phyloP scores from a whole-genome alignment of 1,140 invertebrate genomes.

The Heliconius hewitsoni region DNA sequence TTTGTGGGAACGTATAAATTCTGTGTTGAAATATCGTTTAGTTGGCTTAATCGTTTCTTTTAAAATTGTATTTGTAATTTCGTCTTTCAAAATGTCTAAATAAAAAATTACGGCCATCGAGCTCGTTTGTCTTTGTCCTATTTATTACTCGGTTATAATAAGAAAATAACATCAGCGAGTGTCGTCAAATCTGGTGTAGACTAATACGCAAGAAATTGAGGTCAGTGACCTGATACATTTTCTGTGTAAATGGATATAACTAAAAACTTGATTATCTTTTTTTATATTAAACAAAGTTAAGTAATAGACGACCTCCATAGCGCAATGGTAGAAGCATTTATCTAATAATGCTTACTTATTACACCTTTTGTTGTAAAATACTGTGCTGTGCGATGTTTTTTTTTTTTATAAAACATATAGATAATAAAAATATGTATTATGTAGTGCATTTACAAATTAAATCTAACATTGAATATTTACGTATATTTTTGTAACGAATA shows the following conservation, averaged over 20 bases:
- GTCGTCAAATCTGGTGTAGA: slow-evolving; percentile 47
- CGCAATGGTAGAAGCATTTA: background rate
- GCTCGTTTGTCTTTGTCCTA: slow-evolving; percentile 48
- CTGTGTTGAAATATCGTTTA: slow-evolving; percentile 52
- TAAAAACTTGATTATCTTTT: background rate
- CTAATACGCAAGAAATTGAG: slow-evolving; percentile 55
- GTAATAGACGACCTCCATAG: background rate
- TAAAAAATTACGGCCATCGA: slow-evolving; percentile 47
- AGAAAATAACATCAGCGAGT: slow-evolving; percentile 45
- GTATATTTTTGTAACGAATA: too few relatives aligned
- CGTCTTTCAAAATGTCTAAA: slow-evolving; percentile 30
- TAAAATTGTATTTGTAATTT: slow-evolving; percentile 50
- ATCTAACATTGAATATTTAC: too few relatives aligned
- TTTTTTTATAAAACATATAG: too few relatives aligned
- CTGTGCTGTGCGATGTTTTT: too few relatives aligned
- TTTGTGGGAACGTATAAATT: slow-evolving; percentile 35
- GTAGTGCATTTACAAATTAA: too few relatives aligned
- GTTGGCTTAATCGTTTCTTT: slow-evolving; percentile 50
- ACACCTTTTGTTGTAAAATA: background rate
- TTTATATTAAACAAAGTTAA: background rate
- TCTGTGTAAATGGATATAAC: background rate
- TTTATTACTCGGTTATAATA: slow-evolving; percentile 51
- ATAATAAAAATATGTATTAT: too few relatives aligned
- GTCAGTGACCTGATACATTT: slow-evolving; percentile 50
- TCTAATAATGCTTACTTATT: background rate